Conservation (phyloP, 2,113 vertebrate species). For the Sapajus apella region DNA sequence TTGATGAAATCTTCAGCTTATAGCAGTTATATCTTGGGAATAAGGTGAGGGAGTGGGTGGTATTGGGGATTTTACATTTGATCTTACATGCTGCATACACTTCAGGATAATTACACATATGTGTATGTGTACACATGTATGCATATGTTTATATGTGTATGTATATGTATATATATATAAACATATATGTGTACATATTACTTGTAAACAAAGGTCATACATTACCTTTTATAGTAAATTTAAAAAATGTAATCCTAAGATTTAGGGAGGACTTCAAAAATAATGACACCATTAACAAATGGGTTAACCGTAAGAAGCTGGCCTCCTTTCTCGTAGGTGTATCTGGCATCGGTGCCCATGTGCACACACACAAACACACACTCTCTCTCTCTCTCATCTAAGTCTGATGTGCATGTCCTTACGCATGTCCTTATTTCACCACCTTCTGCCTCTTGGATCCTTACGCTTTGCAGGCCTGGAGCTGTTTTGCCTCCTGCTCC, state of each 20-base stretch:
- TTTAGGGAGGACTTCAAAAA: conserved; percentile 5
- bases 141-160: too few species aligned
- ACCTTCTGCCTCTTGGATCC: neutral
- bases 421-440: neutral
- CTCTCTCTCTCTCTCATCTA: too few species aligned
- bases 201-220: neutral
- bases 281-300: neutral
- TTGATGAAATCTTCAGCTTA: neutral
- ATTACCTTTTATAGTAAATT: neutral
- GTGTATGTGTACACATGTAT: neutral
- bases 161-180: neutral
- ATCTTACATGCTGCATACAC: neutral
- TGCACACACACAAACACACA: too few species aligned
- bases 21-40: neutral
- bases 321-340: neutral
- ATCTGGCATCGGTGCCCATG: fast-evolving
- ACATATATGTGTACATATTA: neutral
- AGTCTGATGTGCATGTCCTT: neutral
- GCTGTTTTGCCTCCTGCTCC: neutral
- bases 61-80: neutral
- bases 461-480: neutral
- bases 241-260: neutral
- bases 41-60: neutral
- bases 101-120: neutral
- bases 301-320: neutral